Evolutionary conservation across 2,888 invertebrate genomes (phyloP), one percentile per base, ranked within the genome.

Genomic region (Caenorhabditis doughertyi): DNA sequence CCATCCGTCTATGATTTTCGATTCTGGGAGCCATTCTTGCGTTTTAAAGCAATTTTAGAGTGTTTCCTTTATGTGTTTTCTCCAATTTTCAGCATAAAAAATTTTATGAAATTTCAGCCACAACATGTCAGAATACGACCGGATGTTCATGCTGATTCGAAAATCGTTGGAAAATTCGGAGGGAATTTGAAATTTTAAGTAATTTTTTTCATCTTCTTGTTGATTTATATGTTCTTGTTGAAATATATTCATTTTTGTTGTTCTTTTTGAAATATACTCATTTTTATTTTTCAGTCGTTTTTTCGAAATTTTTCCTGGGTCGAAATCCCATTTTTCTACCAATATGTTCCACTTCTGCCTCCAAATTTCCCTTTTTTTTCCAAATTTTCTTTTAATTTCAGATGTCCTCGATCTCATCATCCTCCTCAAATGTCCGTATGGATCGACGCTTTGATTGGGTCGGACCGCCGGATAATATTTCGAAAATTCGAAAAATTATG

Each of bases 371-470:
- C n/a, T 4, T 21, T 74, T 21, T 64, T 13, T 39, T 23, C 21
- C 16, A 27, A 60, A 39, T 39, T 11, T 11, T 39, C 16, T 51
- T 32, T 44, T 25, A 25, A n/a, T 4, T 70, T 23, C 44, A 68
- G 70, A 76, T 70, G 71, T 67, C 49, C 3, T 60, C 76, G 8
- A 35, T 67, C 32, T 65, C 77, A 8, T 64, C 76, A 2, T 77
- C 77, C 16, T 71, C 76, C 3, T 71, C 81, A 55, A 77, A 77
- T 60, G 81, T 81, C 13, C 76, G 84, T 39, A 84, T 90, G 79
- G 90, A 90, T 67, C 67, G 86, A 13, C 79, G 90, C 32, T 90
- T 85, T 76, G 90, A 90, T 71, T 90, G 90, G 90, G 90, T 90
- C 49, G 90, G 90, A 16, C 90, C 90, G n/a, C 87, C 89, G 27